A percentile compares a stretch with the other conserved stretches of the same genome.
Conservation (phyloP, 2,113 vertebrate species). For the Saccopteryx bilineata region DNA sequence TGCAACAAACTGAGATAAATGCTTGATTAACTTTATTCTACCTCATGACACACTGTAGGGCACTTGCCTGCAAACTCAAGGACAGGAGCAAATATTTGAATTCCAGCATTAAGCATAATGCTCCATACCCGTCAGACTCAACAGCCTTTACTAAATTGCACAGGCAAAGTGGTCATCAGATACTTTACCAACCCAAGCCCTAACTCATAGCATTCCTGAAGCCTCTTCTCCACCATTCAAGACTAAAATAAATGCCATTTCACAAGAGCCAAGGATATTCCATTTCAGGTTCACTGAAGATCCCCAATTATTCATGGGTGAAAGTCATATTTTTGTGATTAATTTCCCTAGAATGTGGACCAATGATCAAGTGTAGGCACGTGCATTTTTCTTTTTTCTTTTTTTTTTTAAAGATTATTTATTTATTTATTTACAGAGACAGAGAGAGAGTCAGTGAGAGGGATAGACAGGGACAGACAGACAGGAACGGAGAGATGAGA, state of each 20-base stretch:
- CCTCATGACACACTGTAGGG: not conserved
- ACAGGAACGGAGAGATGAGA: too few species aligned
- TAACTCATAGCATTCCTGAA: not conserved
- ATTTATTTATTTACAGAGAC: too few species aligned
- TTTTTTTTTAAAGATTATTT: too few species aligned
- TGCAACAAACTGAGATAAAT: not conserved
- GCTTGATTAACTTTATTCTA: not conserved
- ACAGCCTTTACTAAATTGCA: not conserved
- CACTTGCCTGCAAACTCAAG: not conserved
- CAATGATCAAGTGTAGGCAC: not conserved
- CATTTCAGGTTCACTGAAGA: not conserved
- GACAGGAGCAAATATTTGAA: slow-evolving; percentile 13
- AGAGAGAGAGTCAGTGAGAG: too few species aligned
- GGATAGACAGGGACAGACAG: too few species aligned
- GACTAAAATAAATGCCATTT: slow-evolving; percentile 12
- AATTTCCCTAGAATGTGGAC: slow-evolving; percentile 17
- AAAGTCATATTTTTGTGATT: not conserved
- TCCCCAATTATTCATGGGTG: not conserved
- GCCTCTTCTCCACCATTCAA: not conserved
- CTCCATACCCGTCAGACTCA: not conserved
- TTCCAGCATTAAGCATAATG: not conserved
- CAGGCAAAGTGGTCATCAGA: not conserved
- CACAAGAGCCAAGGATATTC: not conserved
- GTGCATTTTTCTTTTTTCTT: not conserved
- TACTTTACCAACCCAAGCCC: not conserved